Percentiles rank a stretch among this genome's conserved stretches.
Conservation (phyloP, 2,888 invertebrate genomes). For the Diabrotica balteata region DNA sequence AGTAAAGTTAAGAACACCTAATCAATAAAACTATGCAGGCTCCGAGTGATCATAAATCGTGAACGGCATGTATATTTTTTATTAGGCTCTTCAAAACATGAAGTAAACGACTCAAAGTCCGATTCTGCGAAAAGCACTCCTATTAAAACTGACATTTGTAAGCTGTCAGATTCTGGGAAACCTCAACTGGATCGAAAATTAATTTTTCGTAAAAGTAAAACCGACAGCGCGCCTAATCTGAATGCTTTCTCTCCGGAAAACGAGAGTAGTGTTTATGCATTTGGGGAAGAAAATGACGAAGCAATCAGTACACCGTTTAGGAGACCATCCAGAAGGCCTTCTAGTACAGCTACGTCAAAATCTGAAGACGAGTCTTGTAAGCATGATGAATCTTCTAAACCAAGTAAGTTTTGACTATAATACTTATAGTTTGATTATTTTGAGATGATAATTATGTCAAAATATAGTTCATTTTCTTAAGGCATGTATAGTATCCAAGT, state of each 20-base stretch:
- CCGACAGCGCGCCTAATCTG: constrained; percentile 58
- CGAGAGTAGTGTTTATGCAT: constrained; percentile 75
- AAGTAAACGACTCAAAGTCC: constrained; percentile 10
- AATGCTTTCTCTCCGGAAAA: constrained; percentile 73
- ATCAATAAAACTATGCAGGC: too few relatives aligned
- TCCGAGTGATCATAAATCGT: too few relatives aligned
- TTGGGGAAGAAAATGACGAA: constrained; percentile 71
- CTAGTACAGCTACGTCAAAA: constrained; percentile 59
- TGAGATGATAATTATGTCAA: not conserved
- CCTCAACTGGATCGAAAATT: constrained; percentile 60
- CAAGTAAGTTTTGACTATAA: constrained; percentile 26
- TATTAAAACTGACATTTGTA: constrained; percentile 16
- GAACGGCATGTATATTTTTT: too few relatives aligned
- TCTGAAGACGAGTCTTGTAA: constrained; percentile 60
- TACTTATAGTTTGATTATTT: not conserved
- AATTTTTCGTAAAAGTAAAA: constrained; percentile 67
- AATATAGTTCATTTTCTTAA: too few relatives aligned
- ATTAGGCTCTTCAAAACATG: constrained; percentile 31
- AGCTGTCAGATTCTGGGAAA: constrained; percentile 26
- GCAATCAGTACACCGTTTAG: constrained; percentile 67
- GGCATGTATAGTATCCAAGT: too few relatives aligned
- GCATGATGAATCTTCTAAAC: constrained; percentile 51
- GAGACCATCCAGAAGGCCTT: constrained; percentile 62
- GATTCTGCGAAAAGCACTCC: constrained; percentile 6
- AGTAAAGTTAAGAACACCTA: too few relatives aligned